These are phyloP conservation scores for Lutraria rhynchaena DNA, from an alignment of 1,140 invertebrate species.

Conservation along the genomic window DNA sequence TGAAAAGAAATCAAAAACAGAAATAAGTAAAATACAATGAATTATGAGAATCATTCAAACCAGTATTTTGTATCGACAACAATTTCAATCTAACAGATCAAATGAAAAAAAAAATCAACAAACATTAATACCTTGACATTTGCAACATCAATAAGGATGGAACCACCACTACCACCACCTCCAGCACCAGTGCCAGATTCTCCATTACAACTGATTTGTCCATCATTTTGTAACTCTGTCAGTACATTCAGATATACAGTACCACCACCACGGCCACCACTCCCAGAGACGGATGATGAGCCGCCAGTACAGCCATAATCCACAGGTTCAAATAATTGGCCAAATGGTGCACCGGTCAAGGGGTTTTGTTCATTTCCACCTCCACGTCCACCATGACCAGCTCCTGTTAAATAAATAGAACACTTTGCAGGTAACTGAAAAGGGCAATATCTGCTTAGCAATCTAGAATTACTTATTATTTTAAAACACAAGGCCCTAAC, in stretches of 20 bases:
- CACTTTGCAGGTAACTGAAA: no score
- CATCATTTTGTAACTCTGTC: slow-evolving; percentile 69
- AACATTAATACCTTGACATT: slow-evolving; percentile 65
- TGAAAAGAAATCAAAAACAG: background rate
- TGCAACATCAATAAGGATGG: slow-evolving; percentile 65
- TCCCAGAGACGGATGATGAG: slow-evolving; percentile 15
- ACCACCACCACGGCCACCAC: slow-evolving; percentile 59
- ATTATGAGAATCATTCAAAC: background rate
- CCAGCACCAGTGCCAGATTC: slow-evolving; percentile 55
- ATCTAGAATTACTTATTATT: no score
- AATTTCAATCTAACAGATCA: background rate
- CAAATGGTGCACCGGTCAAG: slow-evolving; percentile 63
- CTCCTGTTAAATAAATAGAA: slow-evolving; percentile 63
- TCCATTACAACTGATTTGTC: slow-evolving; percentile 69
- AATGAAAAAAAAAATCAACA: background rate
- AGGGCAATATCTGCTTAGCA: no score
- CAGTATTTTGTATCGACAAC: background rate
- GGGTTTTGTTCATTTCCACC: slow-evolving; percentile 58
- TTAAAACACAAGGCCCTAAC: no score
- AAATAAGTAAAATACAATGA: background rate
- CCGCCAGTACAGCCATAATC: slow-evolving; percentile 68
- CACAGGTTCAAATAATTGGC: slow-evolving; percentile 67
- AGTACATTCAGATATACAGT: slow-evolving; percentile 65
- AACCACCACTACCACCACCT: slow-evolving; percentile 75
- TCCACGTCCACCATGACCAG: slow-evolving; percentile 74